phyloP scores from a whole-genome alignment of 2,888 invertebrate genomes.

The Ormia ochracea region DNA sequence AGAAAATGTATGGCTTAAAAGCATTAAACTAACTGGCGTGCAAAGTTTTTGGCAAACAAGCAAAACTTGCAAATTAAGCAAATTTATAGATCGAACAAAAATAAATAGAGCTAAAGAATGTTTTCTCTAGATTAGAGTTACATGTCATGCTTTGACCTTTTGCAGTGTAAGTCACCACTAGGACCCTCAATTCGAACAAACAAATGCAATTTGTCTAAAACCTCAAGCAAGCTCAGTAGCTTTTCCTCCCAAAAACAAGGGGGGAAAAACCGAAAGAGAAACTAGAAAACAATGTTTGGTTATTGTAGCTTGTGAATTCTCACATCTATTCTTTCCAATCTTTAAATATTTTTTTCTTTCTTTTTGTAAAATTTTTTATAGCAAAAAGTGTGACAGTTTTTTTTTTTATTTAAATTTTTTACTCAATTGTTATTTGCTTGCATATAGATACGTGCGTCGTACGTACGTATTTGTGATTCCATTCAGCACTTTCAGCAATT shows the following conservation, averaged over 20 bases:
- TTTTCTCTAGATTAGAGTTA: conserved; percentile 1
- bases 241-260: background rate
- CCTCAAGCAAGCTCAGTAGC: background rate
- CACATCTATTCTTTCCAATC: conserved; percentile 13
- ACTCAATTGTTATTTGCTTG: background rate
- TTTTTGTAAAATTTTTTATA: background rate
- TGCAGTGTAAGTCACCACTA: background rate
- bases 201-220: conserved; percentile 29
- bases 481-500: conserved; percentile 45
- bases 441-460: no score
- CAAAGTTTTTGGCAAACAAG: conserved; percentile 22
- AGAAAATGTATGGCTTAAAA: conserved; percentile 32
- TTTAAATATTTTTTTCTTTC: background rate
- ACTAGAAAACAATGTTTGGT: background rate
- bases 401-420: conserved; percentile 37
- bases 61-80: background rate
- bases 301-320: background rate
- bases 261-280: no score
- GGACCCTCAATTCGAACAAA: no score
- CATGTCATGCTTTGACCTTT: conserved; percentile 20
- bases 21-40: background rate
- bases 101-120: background rate
- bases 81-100: conserved; percentile 5
- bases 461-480: no score
- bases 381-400: no score